Percentiles rank a stretch among this genome's conserved stretches.
These are phyloP conservation scores for Gymnothorax javanicus DNA, from an alignment of 2,797 vertebrate species.

Conservation along the genomic window DNA sequence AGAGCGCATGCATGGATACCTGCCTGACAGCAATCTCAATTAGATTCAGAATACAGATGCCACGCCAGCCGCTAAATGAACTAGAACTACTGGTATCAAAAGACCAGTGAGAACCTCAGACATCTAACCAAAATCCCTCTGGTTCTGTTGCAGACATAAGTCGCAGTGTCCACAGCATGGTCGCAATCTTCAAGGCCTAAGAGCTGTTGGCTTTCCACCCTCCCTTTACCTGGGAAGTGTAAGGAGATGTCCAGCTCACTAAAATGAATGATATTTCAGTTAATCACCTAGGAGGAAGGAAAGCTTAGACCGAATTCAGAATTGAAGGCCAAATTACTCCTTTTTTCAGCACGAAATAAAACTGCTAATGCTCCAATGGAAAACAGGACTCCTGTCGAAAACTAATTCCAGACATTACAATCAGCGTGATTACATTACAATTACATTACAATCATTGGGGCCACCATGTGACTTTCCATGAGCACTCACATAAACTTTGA, in stretches of 20 bases:
- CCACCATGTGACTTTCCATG: not conserved
- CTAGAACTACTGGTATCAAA: not conserved
- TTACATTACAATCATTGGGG: too few species aligned
- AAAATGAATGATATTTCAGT: too few species aligned
- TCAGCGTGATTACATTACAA: not conserved
- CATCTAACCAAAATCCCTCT: not conserved
- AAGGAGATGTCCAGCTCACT: too few species aligned
- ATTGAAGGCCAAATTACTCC: too few species aligned
- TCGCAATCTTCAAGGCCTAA: too few species aligned
- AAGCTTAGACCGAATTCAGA: too few species aligned
- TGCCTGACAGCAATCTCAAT: not conserved
- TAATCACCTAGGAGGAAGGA: too few species aligned
- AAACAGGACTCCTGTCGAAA: not conserved
- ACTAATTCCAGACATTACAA: not conserved
- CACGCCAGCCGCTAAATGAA: not conserved
- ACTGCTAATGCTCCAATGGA: not conserved
- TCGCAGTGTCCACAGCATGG: too few species aligned
- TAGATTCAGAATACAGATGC: not conserved
- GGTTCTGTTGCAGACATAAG: not conserved
- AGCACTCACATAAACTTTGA: not conserved
- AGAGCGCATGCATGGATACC: not conserved
- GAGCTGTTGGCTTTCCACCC: too few species aligned
- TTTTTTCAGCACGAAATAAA: not conserved
- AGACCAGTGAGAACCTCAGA: not conserved
- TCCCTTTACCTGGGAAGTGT: too few species aligned